phyloP scores from a whole-genome alignment of 2,888 invertebrate genomes.

The Agrotis clavis region DNA sequence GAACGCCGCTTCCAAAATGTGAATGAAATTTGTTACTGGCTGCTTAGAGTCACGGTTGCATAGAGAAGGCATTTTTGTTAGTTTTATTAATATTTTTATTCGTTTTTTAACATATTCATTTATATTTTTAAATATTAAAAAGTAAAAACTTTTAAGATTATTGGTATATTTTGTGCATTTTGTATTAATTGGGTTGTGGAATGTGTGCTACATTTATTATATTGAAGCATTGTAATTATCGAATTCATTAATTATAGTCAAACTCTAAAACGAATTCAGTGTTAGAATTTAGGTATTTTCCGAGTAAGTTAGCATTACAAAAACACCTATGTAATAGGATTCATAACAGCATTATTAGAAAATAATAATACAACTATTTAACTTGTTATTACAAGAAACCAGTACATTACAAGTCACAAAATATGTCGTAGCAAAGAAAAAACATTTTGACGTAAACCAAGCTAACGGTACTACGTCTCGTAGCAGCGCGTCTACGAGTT shows the following conservation, averaged over 20 bases:
- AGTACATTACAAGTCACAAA: background rate
- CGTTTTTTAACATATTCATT: too few relatives aligned
- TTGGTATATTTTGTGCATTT: too few relatives aligned
- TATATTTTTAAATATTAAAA: too few relatives aligned
- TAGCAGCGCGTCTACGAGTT: conserved; percentile 82
- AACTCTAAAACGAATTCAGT: too few relatives aligned
- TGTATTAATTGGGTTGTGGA: too few relatives aligned
- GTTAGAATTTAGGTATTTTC: too few relatives aligned
- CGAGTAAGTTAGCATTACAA: too few relatives aligned
- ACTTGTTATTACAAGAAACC: background rate
- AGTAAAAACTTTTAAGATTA: too few relatives aligned
- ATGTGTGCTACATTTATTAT: background rate
- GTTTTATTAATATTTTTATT: background rate
- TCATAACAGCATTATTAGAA: background rate
- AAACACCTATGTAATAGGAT: too few relatives aligned
- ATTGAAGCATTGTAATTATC: too few relatives aligned
- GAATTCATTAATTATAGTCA: background rate
- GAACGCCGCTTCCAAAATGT: conserved; percentile 79
- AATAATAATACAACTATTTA: background rate
- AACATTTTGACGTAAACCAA: conserved; percentile 14
- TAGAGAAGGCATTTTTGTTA: conserved; percentile 49
- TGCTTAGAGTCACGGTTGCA: conserved; percentile 36
- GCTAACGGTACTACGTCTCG: conserved; percentile 49
- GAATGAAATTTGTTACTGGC: conserved; percentile 74
- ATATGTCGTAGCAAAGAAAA: conserved; percentile 17